These are phyloP conservation scores for Planiliza haematocheilus DNA, from an alignment of 2,113 vertebrate species.

Conservation along the genomic window DNA sequence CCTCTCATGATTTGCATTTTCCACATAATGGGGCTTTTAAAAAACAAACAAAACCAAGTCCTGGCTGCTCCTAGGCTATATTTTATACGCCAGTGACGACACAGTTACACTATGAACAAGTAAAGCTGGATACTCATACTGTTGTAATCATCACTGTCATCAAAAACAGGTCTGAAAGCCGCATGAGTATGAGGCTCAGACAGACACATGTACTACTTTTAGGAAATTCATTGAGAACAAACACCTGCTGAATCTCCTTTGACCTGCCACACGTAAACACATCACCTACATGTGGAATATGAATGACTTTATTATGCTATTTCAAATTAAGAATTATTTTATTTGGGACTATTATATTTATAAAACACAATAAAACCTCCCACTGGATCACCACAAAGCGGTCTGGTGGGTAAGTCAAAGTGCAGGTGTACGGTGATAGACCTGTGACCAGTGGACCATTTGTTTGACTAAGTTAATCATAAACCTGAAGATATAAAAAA, in stretches of 20 bases:
- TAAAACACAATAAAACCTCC: background rate
- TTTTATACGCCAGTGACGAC: background rate
- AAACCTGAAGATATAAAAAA: slow-evolving; percentile 29
- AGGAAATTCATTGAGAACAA: background rate
- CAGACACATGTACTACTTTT: no score
- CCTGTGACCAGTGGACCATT: slow-evolving; percentile 44
- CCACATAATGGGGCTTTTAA: slow-evolving; percentile 27
- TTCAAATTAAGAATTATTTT: background rate
- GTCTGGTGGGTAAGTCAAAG: background rate
- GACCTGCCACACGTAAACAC: background rate
- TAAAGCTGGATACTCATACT: slow-evolving; percentile 36
- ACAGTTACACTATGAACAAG: slow-evolving; percentile 22
- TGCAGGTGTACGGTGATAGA: slow-evolving; percentile 4
- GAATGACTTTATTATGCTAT: background rate
- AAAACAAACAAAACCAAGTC: slow-evolving; percentile 1
- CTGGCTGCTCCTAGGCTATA: background rate
- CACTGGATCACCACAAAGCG: background rate
- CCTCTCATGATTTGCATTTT: slow-evolving; percentile 18
- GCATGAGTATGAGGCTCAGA: background rate
- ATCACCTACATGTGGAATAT: background rate
- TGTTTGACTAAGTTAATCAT: slow-evolving; percentile 72
- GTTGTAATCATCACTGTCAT: background rate
- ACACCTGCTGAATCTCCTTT: background rate
- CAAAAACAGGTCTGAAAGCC: background rate
- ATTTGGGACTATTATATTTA: background rate